phyloP scores from a whole-genome alignment of 2,113 vertebrate species.

The Chascanopsetta lugubris region DNA sequence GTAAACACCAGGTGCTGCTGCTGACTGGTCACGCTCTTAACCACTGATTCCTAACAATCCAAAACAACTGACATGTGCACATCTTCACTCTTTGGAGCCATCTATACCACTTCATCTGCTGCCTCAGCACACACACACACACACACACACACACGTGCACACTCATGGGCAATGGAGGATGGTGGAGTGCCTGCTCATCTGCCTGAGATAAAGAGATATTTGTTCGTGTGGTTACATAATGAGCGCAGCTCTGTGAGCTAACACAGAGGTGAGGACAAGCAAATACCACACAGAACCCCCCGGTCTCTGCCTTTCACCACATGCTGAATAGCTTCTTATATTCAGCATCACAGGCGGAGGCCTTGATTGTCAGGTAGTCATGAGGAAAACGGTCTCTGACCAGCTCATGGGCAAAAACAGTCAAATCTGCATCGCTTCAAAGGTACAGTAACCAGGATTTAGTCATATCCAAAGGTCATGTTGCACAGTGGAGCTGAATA shows the following conservation, averaged over 20 bases:
- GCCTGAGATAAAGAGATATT: constrained; percentile 59
- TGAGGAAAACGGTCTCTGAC: not conserved
- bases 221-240: constrained; percentile 69
- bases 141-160: not conserved
- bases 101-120: constrained; percentile 7
- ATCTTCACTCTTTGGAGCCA: too few relatives aligned
- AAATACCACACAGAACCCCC: constrained; percentile 29
- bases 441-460: too few relatives aligned
- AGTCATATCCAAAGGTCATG: too few relatives aligned
- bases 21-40: constrained; percentile 9
- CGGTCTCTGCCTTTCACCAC: constrained; percentile 18
- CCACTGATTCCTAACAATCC: constrained; percentile 32
- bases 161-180: not conserved
- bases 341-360: not conserved
- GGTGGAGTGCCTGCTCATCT: constrained; percentile 37
- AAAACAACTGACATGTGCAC: not conserved
- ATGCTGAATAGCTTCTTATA: constrained; percentile 5
- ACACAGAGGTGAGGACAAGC: constrained; percentile 62
- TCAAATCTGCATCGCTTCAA: too few relatives aligned
- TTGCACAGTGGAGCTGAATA: too few relatives aligned
- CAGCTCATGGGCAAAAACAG: too few relatives aligned
- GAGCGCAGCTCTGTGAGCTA: constrained; percentile 46
- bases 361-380: not conserved
- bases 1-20: not conserved
- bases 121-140: not conserved